Conservation (phyloP, 2,113 vertebrate genomes). For the Ceyx margarethae region DNA sequence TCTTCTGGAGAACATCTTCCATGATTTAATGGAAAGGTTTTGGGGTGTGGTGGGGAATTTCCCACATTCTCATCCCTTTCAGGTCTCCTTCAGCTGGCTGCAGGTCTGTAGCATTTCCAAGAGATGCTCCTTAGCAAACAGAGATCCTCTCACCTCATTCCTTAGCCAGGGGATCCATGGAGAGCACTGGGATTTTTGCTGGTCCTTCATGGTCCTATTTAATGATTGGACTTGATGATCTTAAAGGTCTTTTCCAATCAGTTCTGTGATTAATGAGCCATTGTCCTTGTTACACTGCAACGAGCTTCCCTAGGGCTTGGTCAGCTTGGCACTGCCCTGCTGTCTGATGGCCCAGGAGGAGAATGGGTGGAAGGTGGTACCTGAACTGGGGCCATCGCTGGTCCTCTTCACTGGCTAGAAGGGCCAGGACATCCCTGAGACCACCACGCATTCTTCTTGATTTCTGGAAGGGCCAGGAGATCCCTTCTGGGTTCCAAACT, state of each 20-base stretch:
- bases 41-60: not conserved
- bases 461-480: not conserved
- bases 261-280: not conserved
- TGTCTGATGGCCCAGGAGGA: not conserved
- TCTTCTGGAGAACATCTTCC: not conserved
- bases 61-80: fast-evolving
- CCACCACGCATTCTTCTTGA: fast-evolving
- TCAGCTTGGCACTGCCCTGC: not conserved
- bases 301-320: fast-evolving
- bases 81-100: not conserved
- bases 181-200: not conserved
- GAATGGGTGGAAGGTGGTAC: not conserved
- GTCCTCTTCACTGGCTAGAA: too few species aligned
- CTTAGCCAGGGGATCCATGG: fast-evolving
- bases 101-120: not conserved
- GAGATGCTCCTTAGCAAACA: not conserved
- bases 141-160: not conserved
- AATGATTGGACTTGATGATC: too few species aligned
- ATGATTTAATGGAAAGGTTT: not conserved
- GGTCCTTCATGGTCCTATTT: not conserved
- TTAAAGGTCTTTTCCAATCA: too few species aligned
- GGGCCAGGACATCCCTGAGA: too few species aligned
- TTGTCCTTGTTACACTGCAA: not conserved
- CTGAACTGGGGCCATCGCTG: too few species aligned
- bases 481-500: not conserved